Percentiles rank a stretch among this genome's conserved stretches.
These are phyloP conservation scores for Lepidurus arcticus DNA, from an alignment of 1,140 invertebrate genomes.

Conservation along the genomic window DNA sequence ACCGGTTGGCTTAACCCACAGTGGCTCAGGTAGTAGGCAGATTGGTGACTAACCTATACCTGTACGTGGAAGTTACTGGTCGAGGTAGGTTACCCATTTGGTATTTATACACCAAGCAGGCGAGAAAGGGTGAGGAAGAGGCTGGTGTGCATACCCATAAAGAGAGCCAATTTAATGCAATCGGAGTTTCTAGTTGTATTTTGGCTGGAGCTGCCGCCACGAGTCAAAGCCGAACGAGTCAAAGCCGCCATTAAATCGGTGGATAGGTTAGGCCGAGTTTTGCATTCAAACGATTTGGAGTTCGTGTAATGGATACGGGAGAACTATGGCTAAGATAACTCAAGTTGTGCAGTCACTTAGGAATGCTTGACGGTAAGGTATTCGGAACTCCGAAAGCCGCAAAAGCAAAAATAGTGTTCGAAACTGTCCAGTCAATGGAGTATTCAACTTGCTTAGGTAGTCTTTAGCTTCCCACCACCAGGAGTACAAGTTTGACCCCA, in stretches of 20 bases:
- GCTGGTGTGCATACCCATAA: no score
- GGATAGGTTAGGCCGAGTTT: background rate
- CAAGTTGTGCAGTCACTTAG: background rate
- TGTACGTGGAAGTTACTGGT: background rate
- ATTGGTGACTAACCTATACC: background rate
- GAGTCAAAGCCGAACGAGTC: no score
- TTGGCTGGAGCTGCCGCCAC: background rate
- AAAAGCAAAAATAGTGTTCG: background rate
- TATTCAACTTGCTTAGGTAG: background rate
- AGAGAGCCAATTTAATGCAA: no score
- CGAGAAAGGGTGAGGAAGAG: background rate
- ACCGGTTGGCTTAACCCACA: background rate
- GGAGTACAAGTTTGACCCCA: background rate
- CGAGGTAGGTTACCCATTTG: constrained; percentile 3
- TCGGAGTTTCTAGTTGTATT: no score
- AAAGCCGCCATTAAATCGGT: background rate
- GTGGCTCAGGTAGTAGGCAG: background rate
- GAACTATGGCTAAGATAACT: background rate
- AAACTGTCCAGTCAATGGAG: background rate
- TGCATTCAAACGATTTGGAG: background rate
- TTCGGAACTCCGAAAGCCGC: background rate
- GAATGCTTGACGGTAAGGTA: background rate
- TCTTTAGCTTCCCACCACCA: background rate
- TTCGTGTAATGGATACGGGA: background rate
- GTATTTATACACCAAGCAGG: background rate